Evolutionary conservation across 2,888 invertebrate species (phyloP), one percentile per base, ranked within the genome.

Genomic region (Lissonota sp.): DNA sequence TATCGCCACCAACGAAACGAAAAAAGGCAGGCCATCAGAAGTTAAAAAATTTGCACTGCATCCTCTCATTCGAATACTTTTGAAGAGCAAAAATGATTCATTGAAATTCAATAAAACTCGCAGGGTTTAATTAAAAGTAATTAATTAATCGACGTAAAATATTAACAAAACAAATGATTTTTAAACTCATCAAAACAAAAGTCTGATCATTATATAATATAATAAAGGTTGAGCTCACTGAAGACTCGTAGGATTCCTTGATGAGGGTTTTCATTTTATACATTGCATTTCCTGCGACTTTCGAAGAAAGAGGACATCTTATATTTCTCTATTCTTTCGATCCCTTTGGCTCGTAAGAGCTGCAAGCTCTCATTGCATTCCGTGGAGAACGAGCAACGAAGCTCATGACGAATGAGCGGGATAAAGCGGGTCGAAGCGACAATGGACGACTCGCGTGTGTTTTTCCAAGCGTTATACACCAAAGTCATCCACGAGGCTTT

Each of bases 371-470:
- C 3, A 7, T 39, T 55, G 37, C 62, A 72, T 66, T 67, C 77
- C 72, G 60, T 46, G 6, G 55, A 77, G 77, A 44, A 69, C 26
- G 26, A 26, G 26, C 44, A 42, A 53, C 42, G 63, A 73, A 72
- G 51, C 77, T 73, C 80, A 44, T 72, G 80, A 80, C 71, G 77
- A 80, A 80, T 72, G 67, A 69, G 62, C n/a, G 62, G 62, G 72
- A 80, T 80, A 75, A 79, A 63, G 1, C 26, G 26, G 70, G 51
- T 40, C 39, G 72, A 76, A 76, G 66, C 39, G 62, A 46, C n/a
- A 46, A 42, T 55, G 49, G 69, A 26, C 40, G 42, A 57, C 14
- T 58, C 77, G 62, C 55, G 26, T 26, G 3, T 26, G 60, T 57
- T 39, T 67, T 58, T 39, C 58, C 37, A 26, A 64, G 51, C 58